Evolutionary conservation across 2,888 invertebrate species (phyloP).

Genomic region (Heteromyza rotundicornis): DNA sequence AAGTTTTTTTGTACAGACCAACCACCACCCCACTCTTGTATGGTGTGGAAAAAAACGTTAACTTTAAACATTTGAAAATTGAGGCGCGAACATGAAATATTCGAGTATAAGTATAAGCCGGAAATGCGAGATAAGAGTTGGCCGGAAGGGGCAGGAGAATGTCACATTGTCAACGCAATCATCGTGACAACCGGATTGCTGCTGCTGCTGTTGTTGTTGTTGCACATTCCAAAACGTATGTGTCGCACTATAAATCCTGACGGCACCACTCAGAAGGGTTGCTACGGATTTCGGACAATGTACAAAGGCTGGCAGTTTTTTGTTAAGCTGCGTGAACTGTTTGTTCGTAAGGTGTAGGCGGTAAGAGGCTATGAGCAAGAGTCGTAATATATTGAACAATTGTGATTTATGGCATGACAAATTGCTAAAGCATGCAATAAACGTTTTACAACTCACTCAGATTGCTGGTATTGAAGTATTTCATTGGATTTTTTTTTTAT

Average conservation of each 20-base stretch:
- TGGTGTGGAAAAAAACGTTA: background rate
- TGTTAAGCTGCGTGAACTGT: background rate
- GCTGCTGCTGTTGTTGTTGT: background rate
- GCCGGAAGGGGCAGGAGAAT: background rate
- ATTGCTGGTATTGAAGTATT: no score
- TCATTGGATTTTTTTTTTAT: no score
- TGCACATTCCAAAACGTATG: slow-evolving; percentile 17
- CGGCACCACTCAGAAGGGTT: slow-evolving; percentile 18
- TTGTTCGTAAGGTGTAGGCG: background rate
- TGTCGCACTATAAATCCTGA: slow-evolving; percentile 26
- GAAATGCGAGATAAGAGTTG: slow-evolving; percentile 17
- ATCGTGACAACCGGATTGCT: slow-evolving; percentile 7
- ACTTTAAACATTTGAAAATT: slow-evolving; percentile 13
- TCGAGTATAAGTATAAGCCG: background rate
- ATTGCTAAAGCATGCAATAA: slow-evolving; percentile 29
- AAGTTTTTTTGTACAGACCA: background rate
- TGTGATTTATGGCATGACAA: slow-evolving; percentile 54
- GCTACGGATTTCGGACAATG: background rate
- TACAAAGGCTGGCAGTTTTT: slow-evolving; percentile 1
- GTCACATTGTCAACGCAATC: slow-evolving; percentile 3
- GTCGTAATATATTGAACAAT: slow-evolving; percentile 30
- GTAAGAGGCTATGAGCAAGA: background rate
- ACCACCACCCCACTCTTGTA: background rate
- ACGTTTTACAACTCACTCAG: slow-evolving; percentile 23
- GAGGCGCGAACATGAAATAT: slow-evolving; percentile 13